Percentiles rank a stretch among this genome's conserved stretches.
Evolutionary conservation across 2,113 vertebrate species (phyloP).

Genomic region (Uria lomvia): DNA sequence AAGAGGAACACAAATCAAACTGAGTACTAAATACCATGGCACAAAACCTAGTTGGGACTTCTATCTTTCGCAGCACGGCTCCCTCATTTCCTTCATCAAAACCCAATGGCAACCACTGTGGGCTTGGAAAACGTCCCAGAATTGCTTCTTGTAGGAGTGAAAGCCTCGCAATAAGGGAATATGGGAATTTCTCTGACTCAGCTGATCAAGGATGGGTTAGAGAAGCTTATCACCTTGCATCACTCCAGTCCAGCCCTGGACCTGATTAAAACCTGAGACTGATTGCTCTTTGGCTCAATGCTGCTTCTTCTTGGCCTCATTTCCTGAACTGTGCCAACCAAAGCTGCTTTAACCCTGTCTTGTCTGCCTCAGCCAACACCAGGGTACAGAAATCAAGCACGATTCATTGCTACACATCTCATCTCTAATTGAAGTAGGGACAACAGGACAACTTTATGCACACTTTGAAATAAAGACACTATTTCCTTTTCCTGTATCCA

Average conservation of each 20-base stretch:
- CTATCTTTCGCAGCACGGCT: background rate
- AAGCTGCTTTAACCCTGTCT: background rate
- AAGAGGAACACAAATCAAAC: constrained; percentile 38
- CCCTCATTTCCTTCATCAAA: background rate
- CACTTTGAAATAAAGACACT: background rate
- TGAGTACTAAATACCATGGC: background rate
- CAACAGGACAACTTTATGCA: background rate
- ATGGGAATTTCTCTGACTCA: background rate
- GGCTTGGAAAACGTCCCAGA: background rate
- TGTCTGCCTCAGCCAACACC: background rate
- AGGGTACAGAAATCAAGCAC: background rate
- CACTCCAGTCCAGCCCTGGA: background rate
- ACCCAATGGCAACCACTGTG: background rate
- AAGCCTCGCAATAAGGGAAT: background rate
- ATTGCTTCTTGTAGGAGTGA: background rate
- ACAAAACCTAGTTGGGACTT: background rate
- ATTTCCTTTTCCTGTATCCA: background rate
- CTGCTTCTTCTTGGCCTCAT: background rate
- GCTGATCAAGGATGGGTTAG: background rate
- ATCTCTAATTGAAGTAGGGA: background rate
- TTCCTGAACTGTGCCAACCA: background rate
- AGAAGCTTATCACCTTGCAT: background rate
- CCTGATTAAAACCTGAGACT: background rate
- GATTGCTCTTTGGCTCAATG: background rate
- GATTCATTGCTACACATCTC: background rate